Base-by-base conservation (phyloP, 1,140 invertebrate genomes). In the Penaeus vannamei region DNA sequence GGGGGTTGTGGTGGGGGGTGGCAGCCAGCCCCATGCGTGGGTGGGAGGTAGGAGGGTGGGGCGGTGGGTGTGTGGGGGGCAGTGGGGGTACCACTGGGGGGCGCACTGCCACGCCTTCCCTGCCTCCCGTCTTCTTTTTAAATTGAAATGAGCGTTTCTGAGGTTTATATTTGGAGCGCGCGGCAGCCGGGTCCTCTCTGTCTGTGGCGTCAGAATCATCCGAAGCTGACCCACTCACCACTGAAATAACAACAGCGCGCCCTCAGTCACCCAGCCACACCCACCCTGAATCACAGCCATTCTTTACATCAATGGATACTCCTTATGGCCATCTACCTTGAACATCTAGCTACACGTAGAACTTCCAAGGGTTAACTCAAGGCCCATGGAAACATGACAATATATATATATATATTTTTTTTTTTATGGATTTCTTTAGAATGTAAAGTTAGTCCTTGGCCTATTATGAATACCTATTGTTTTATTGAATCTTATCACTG, bases 21-120 rank as follows among this genome's bases (percentile, higher is more conserved):
- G 86, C 85, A 60, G 91, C 86, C 80, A 90, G 77, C 81, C 89
- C 91, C 85, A 87, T 90, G 81, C 88, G 85, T 85, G 86, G 89
- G 85, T 88, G 91, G 72, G 90, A 90, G 88, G 91, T 86, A 46
- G 87, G 87, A 82, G 85, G 90, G 85, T 89, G 84, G 84, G 87
- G 61, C 36, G 64, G 83, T 82, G 85, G 80, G 83, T 91, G 85
- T 85, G 90, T 87, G 36, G 89, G 82, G 77, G 85, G 90, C 66
- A 89, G 84, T 53, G 86, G 84, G 77, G 87, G 89, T 29, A 90
- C 87, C 77, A 85, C 86, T 22, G 86, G 89, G 79, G 89, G 89
- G 19, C 83, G 89, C 60, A 91, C 89, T 82, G 91, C 85, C 81
- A 92, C 91, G 69, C 91, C 91, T 91, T 92, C 91, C 85, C 87